Base-by-base conservation (phyloP, 2,888 invertebrate genomes). In the Tachystola acroxantha region DNA sequence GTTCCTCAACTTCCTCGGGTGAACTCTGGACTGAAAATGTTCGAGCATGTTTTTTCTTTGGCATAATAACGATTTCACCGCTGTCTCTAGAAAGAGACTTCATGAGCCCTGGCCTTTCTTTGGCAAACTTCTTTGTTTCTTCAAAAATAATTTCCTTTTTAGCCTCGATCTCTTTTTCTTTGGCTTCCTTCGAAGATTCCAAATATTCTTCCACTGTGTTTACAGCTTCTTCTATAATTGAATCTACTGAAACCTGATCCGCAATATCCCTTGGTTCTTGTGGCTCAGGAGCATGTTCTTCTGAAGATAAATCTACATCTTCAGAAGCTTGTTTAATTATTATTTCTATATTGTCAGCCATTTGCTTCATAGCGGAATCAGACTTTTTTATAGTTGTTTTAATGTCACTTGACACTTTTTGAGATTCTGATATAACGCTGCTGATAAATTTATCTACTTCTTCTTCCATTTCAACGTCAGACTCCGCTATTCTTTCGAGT, bases 21-120 rank as follows among this genome's bases (percentile, higher is more conserved):
- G 88, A 88, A 53, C 88, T 88, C 57, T 88, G 88, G 2, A 88
- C 88, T 1, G 88, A 88, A 40, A 86, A 88, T 10, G 86, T 86
- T 43, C 86, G 64, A 1, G 73, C 54, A 25, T 85, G 85, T 55
- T 86, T 86, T 55, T 86, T 86, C 47, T 86, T 86, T 1, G 86
- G 86, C 72, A 86, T 72, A 9, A 86, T 86, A 2, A 77, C 64
- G 37, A 81, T 71, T 58, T 86, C 86, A 5, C 86, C 86, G 45
- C 86, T 86, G 45, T 86, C 86, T 42, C 76, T 65, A 7, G 86
- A 86, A 4, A 86, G 55, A n/a, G 86, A 86, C 49, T 86, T 86
- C n/a, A 72, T 75, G 24, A 86, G 53, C 1, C 71, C 75, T 5
- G 85, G 86, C 42, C 84, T 68, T 39, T 85, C 81, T 45, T 75